phyloP scores from a whole-genome alignment of 2,113 vertebrate species.

The Gymnocephalus cernua region DNA sequence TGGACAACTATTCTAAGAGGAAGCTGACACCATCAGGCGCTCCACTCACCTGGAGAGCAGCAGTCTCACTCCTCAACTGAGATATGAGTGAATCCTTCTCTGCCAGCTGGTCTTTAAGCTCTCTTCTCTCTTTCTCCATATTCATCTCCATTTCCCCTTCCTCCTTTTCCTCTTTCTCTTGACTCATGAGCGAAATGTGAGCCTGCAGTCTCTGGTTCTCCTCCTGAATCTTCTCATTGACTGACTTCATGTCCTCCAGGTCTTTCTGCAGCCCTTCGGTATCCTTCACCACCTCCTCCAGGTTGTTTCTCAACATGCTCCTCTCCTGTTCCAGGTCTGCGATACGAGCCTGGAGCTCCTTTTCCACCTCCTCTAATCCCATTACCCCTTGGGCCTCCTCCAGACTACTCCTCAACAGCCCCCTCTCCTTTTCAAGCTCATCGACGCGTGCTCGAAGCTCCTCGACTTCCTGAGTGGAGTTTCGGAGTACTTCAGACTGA shows the following conservation, averaged over 20 bases:
- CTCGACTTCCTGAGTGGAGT: slow-evolving; percentile 34
- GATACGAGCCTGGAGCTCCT: slow-evolving; percentile 84
- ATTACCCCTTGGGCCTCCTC: slow-evolving; percentile 80
- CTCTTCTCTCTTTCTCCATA: slow-evolving; percentile 69
- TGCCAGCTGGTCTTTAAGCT: slow-evolving; percentile 81
- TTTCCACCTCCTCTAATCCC: slow-evolving; percentile 57
- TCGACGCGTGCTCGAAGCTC: slow-evolving; percentile 62
- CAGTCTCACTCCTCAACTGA: slow-evolving; percentile 86
- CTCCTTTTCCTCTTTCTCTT: slow-evolving; percentile 78
- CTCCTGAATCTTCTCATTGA: slow-evolving; percentile 83
- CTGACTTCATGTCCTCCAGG: slow-evolving; percentile 86
- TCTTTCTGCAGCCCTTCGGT: slow-evolving; percentile 86
- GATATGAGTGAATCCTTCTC: slow-evolving; percentile 88
- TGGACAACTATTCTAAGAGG: neutral
- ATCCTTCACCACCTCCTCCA: slow-evolving; percentile 85
- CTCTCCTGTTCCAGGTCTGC: slow-evolving; percentile 86
- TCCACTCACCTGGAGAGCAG: slow-evolving; percentile 88
- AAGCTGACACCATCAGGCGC: neutral
- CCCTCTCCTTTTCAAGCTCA: slow-evolving; percentile 78
- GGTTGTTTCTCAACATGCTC: slow-evolving; percentile 81
- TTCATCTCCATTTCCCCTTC: slow-evolving; percentile 52
- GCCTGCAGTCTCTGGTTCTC: slow-evolving; percentile 88
- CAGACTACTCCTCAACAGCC: slow-evolving; percentile 75
- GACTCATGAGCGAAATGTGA: slow-evolving; percentile 75
- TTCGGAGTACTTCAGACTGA: slow-evolving; percentile 38